Evolutionary conservation across 2,797 vertebrate genomes (phyloP).

Genomic region (Steatocranus sp.): DNA sequence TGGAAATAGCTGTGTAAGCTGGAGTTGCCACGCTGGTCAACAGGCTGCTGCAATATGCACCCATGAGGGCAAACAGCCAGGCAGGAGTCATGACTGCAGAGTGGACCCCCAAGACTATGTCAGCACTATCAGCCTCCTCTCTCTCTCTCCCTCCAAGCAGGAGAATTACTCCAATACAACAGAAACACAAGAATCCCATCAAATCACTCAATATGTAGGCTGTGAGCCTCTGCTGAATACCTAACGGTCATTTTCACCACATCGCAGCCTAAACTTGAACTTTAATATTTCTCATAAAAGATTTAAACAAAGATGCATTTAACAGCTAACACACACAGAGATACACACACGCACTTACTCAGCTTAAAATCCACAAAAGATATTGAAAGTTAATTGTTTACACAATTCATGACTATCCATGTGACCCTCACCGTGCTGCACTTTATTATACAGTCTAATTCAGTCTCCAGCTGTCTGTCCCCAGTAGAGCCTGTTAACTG

Average conservation of each 20-base stretch:
- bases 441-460: slow-evolving; percentile 8
- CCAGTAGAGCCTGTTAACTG: slow-evolving; percentile 20
- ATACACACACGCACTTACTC: background rate
- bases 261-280: background rate
- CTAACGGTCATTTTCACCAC: background rate
- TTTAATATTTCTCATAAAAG: background rate
- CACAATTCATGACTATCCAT: background rate
- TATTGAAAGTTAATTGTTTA: background rate
- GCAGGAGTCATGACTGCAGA: slow-evolving; percentile 52
- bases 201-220: background rate
- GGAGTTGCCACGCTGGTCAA: slow-evolving; percentile 43
- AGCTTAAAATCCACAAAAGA: background rate
- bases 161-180: slow-evolving; percentile 14
- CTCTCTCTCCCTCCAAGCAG: background rate
- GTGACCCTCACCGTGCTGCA: background rate
- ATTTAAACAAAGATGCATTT: background rate
- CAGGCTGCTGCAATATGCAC: slow-evolving; percentile 39
- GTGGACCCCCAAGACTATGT: slow-evolving; percentile 48
- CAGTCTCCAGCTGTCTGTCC: slow-evolving; percentile 8
- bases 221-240: background rate
- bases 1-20: slow-evolving; percentile 45
- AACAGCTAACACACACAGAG: background rate
- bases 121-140: slow-evolving; percentile 25
- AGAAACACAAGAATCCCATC: slow-evolving; percentile 2
- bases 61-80: slow-evolving; percentile 44